Evolutionary conservation across 2,113 vertebrate genomes (phyloP), one percentile per base, ranked within the genome.

Genomic region (Orcinus orca): DNA sequence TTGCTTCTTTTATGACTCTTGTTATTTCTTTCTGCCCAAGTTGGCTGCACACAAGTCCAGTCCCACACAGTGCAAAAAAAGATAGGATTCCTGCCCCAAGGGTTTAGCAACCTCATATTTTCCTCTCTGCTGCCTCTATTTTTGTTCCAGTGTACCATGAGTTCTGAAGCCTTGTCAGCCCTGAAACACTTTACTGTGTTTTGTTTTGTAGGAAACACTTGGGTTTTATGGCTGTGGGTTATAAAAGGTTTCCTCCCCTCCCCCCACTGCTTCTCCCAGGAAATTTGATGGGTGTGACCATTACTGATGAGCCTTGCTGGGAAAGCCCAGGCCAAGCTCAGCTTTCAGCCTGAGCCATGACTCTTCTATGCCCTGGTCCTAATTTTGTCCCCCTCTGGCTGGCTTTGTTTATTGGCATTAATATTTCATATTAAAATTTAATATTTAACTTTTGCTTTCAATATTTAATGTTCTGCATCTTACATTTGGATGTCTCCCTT

Each of bases 401-500:
- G 96, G 83, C 92, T 86, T 95, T 97, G 83, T 89, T 97, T 97
- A 96, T 95, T 97, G 80, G 97, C 97, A 98, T 96, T 98, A 98
- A 97, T 36, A 26, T 98, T 98, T 94, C 94, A 96, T 96, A 65
- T 97, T 97, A 97, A 97, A 96, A 77, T 67, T 98, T 97, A 96
- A 98, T 98, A 98, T 98, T 98, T 98, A 98, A 98, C 98, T 98
- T 98, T 98, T 96, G 94, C 97, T 95, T 97, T 98, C 96, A 98
- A 98, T 98, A 97, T 98, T 98, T 98, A 98, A 98, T 98, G 98
- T 93, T 98, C 93, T 97, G 97, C 97, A 98, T 98, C 97, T 98
- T 97, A 89, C 97, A 98, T 98, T 97, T 98, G 97, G 98, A 98
- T 93, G 94, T 98, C 95, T 98, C 97, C 97, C 93, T 97, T 97